Evolutionary conservation across 1,140 invertebrate genomes (phyloP), one percentile per base, ranked within the genome.

Genomic region (Eupeodes corollae): DNA sequence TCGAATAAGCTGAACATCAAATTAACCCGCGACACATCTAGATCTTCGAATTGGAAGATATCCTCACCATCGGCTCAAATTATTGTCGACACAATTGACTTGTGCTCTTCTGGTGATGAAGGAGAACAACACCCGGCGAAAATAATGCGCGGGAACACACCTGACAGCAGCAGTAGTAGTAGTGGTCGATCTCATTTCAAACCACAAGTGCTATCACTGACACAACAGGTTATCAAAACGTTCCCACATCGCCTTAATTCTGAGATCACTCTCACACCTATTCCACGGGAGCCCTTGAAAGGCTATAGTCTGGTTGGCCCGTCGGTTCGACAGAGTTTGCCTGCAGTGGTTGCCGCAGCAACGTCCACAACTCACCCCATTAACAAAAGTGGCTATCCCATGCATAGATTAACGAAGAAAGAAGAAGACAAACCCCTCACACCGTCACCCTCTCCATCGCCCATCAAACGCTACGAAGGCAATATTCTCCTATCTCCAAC

Each of bases 81-180:
- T n/a, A 50, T 69, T 33, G 63, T 75, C 11, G 63, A 72, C 30
- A 59, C 70, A 47, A 73, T 76, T 47, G 69, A 76, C 52, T 67
- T 75, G 12, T 75, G 74, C 48, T 75, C 74, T 10, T 76, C 74
- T 0, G 74, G 75, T 31, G 73, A 76, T n/a, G 73, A 75, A 8
- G 66, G n/a, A 8, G 21, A 44, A 12, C 3, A 5, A 16, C 11
- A 40, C 5, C 5, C 5, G 9, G 56, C 8, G 6, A 32, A 8
- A 42, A 50, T 39, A 19, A 46, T 8, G 39, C 21, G 26, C 42
- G 13, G 3, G 8, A 2, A 43, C 10, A 16, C 11, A 5, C 42
- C n/a, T 30, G 42, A 48, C 32, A 26, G 45, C 34, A 34, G 35
- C 15, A 50, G 35, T n/a, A 45, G 15, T n/a, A 35, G 18, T 33